Evolutionary conservation across 1,140 invertebrate genomes (phyloP).

Genomic region (Lepidotrigona ventralis): DNA sequence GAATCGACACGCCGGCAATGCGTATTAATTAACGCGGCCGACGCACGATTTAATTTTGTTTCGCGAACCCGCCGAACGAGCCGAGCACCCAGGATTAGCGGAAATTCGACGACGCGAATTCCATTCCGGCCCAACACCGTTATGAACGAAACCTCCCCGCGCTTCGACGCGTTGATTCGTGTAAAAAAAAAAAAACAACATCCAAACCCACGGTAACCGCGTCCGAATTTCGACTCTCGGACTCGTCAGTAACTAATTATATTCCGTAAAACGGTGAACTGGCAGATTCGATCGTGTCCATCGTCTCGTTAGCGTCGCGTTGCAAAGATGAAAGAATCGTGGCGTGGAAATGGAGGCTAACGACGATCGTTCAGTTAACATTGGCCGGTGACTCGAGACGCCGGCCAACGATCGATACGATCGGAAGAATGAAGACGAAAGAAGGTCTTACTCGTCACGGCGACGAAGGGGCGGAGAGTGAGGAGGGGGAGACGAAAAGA

Average conservation of each 20-base stretch:
- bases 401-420: not conserved
- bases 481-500: conserved; percentile 60
- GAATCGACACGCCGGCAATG: conserved; percentile 58
- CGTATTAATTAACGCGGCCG: conserved; percentile 66
- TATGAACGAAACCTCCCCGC: conserved; percentile 27
- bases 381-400: not conserved
- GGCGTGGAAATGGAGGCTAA: not conserved
- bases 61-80: conserved; percentile 37
- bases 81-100: conserved; percentile 32
- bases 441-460: conserved; percentile 1
- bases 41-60: conserved; percentile 64
- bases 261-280: not conserved
- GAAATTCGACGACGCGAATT: conserved; percentile 54
- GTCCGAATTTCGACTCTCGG: not conserved
- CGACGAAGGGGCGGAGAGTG: too few relatives aligned
- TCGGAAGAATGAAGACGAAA: not conserved
- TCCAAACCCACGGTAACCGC: too few relatives aligned
- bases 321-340: not conserved
- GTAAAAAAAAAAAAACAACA: not conserved
- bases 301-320: not conserved
- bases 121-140: conserved; percentile 13
- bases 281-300: not conserved
- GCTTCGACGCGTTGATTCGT: not conserved
- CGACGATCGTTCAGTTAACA: not conserved
- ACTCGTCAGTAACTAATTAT: not conserved